Conservation (phyloP, 2,888 invertebrate species). For the Drosophila longiperda region DNA sequence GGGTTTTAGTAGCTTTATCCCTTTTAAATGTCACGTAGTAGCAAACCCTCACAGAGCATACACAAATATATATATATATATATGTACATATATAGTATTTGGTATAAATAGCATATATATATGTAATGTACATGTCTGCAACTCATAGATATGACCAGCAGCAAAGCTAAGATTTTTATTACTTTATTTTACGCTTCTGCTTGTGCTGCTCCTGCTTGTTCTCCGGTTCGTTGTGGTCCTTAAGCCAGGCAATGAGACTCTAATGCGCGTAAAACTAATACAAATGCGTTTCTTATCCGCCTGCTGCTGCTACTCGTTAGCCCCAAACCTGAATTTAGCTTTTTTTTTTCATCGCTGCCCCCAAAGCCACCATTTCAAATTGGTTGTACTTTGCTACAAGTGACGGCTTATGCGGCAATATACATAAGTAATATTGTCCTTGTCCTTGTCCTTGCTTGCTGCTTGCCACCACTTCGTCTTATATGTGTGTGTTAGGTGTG, state of each 20-base stretch:
- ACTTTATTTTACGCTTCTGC: constrained; percentile 77
- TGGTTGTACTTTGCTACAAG: constrained; percentile 78
- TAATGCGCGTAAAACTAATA: constrained; percentile 80
- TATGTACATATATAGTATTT: constrained; percentile 4
- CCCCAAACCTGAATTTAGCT: neutral
- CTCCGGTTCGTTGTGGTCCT: constrained; percentile 44
- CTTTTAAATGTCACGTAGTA: constrained; percentile 74
- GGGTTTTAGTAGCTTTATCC: constrained; percentile 72
- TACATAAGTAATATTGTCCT: constrained; percentile 78
- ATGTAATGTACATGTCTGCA: constrained; percentile 64
- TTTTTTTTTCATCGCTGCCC: neutral
- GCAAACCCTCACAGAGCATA: constrained; percentile 14
- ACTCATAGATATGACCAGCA: constrained; percentile 67
- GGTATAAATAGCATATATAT: constrained; percentile 12
- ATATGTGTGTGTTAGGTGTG: neutral
- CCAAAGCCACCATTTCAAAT: constrained; percentile 60
- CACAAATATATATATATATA: constrained; percentile 7
- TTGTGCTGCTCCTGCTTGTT: constrained; percentile 49
- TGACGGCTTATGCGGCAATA: constrained; percentile 78
- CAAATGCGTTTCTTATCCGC: constrained; percentile 79
- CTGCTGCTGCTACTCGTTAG: constrained; percentile 24
- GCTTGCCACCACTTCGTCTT: constrained; percentile 7
- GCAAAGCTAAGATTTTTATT: constrained; percentile 75
- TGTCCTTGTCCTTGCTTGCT: constrained; percentile 37
- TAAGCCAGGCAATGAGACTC: constrained; percentile 79